Base-by-base conservation (phyloP, 2,888 invertebrate species). In the Synanthedon andrenaeformis region DNA sequence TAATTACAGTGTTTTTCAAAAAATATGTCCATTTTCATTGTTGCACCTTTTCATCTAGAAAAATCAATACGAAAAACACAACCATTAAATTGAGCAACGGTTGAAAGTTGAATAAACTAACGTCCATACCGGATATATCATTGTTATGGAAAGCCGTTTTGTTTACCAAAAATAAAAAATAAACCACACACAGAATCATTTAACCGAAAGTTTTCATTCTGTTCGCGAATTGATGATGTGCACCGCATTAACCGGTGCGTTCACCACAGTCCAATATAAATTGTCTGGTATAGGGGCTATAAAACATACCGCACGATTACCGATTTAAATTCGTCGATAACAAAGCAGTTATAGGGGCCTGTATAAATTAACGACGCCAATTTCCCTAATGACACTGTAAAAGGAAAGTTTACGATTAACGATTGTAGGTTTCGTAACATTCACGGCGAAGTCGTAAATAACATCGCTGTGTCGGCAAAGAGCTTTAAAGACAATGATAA, bases 371-470 rank as follows among this genome's bases (percentile, higher is more conserved):
- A 84, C 81, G 82, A 78, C 60, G 69, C 73, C 82, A 84, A 86
- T 87, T 85, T 85, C 78, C 83, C 82, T 86, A 85, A 87, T 86
- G 83, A 85, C 80, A 79, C 71, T 83, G 82, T 85, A 83, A 85
- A 86, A 80, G 83, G 76, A 77, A 84, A 79, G 73, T 84, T 85
- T 78, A 82, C 82, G 80, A 79, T 75, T 74, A 70, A 72, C 69
- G 67, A 66, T 71, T 74, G 70, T 63, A 53, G 49, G 35, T 35
- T 35, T 35, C 35, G 35, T 35, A 17, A 49, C 45, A 45, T 45
- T 45, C 45, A 49, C 49, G 49, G 14, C 49, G 13, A 19, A 17
- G 19, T 49, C 49, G 49, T 49, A 51, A 41, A 53, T 53, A 23
- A 45, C 13, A 5, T 45, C 14, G 45, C 10, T 35, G 35, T 35